Base-by-base conservation (phyloP, 2,797 vertebrate species). In the Eurystomus glaucurus region DNA sequence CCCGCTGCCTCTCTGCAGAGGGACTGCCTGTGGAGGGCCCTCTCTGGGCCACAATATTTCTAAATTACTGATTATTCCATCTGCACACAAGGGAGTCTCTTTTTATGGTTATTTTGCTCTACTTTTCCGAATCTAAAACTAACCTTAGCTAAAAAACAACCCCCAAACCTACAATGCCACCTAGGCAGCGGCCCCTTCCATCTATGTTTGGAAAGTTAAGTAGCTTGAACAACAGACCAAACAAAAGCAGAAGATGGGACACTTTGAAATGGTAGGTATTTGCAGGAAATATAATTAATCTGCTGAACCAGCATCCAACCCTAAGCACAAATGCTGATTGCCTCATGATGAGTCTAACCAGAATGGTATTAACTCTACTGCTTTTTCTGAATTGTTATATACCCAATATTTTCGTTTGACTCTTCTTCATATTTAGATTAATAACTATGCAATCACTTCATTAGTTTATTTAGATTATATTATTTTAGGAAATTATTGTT, bases 391-490 rank as follows among this genome's bases (percentile, higher is more conserved):
- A 80, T 61, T 68, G 93, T 88, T 95, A 91, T 55, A 80, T 64
- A 57, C 33, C 48, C 66, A 68, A 60, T 82, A 84, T 95, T 92
- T 86, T 82, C 82, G 60, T 96, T 81, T 65, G 80, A 29, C 16
- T 84, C 86, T 75, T 96, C 88, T 91, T 93, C 81, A 54, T 84
- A 57, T 96, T 97, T 87, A 90, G 95, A 97, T 95, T 94, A 97
- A 97, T 96, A 94, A 95, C 88, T 88, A 41, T 31, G 23, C 91
- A 94, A 97, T 95, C 93, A 96, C 91, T 97, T 97, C 95, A 97
- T 97, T 95, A 95, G 88, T 97, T 96, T 97, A 97, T 97, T 97
- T 96, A 96, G 97, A 94, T 78, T 94, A 90, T 93, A 91, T 97
- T 91, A 78, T 94, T 97, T 96, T 93, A 76, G 84, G 95, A 95